Base-by-base conservation (phyloP, 2,797 vertebrate genomes). In the Lemur catta region DNA sequence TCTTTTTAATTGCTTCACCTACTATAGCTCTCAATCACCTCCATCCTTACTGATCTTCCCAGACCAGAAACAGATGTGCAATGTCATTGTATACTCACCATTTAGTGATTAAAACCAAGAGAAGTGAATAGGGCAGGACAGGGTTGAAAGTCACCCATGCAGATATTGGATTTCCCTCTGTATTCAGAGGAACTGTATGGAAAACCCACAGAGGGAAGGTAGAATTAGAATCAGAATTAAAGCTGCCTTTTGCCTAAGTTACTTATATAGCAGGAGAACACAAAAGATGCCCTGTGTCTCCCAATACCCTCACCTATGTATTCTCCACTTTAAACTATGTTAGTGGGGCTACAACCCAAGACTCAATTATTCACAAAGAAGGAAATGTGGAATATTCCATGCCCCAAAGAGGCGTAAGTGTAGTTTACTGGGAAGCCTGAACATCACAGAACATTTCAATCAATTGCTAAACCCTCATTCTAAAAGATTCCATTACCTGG, bases 61-160 rank as follows among this genome's bases (percentile, higher is more conserved):
- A 93, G 93, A 92, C 78, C 90, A 97, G 88, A 97, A 98, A 96
- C 97, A 97, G 97, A 97, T 98, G 97, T 97, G 95, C 75, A 80
- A 14, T 91, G 94, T 95, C 97, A 97, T 75, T 94, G 93, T 89
- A 84, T 95, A 91, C 95, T 94, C 46, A 55, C 92, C 57, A 84
- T 75, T 93, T 96, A 96, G 95, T 95, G 95, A 96, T 96, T 96
- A 96, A 95, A 96, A 98, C 96, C 93, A 92, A 97, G 88, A 92
- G 88, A 95, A 93, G 61, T 78, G 91, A 67, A 71, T 72, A 97
- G 87, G 52, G 71, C 61, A 90, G 80, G 84, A 96, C 28, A 67
- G 89, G 63, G 43, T 91, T 93, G 95, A 91, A 96, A 95, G 81
- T 95, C 90, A 95, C 74, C 57, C 80, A 75, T 26, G 63, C 38